phyloP scores from a whole-genome alignment of 2,797 vertebrate species.

The Chanos chanos region DNA sequence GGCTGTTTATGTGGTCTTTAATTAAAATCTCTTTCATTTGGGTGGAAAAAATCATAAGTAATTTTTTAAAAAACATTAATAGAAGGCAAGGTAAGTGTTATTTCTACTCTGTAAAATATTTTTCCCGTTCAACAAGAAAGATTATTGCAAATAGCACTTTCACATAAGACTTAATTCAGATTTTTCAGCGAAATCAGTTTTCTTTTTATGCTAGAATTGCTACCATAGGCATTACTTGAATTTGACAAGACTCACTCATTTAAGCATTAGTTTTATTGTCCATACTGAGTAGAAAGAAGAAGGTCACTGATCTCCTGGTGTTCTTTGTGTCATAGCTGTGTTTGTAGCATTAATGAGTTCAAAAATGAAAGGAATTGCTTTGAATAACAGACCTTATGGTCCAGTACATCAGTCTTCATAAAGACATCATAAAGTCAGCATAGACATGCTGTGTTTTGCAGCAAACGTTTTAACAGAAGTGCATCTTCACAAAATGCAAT shows the following conservation, averaged over 20 bases:
- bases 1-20: slow-evolving; percentile 30
- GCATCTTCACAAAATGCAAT: no score
- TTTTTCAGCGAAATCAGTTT: no score
- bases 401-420: no score
- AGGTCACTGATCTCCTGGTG: neutral
- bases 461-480: no score
- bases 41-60: slow-evolving; percentile 15
- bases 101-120: neutral
- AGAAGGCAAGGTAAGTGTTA: slow-evolving; percentile 34
- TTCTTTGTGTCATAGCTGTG: neutral
- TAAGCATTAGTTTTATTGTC: neutral
- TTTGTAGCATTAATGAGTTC: no score
- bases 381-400: no score
- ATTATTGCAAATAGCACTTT: neutral
- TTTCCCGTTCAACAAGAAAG: neutral
- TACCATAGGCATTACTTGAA: neutral
- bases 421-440: no score
- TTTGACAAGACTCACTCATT: neutral
- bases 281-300: neutral
- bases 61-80: neutral
- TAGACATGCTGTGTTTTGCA: no score
- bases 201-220: no score
- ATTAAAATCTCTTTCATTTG: slow-evolving; percentile 14
- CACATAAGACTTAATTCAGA: neutral
- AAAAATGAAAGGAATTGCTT: neutral